These are phyloP conservation scores for Hylaeus anthracinus DNA, from an alignment of 1,140 invertebrate genomes.

Conservation along the genomic window DNA sequence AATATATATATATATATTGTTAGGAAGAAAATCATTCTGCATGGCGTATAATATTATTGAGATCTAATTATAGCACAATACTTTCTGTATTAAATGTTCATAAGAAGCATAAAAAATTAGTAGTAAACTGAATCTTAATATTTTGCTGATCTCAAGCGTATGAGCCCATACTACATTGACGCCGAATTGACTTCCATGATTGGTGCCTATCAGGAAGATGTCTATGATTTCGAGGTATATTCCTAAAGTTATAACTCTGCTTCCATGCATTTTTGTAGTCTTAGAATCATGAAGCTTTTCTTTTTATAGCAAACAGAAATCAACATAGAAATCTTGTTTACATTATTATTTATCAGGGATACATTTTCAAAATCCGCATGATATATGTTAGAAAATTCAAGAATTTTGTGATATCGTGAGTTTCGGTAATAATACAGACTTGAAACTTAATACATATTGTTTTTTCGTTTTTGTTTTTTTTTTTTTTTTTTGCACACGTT, in stretches of 20 bases:
- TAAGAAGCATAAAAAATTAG: conserved; percentile 10
- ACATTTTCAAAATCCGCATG: neutral
- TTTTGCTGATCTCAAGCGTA: conserved; percentile 82
- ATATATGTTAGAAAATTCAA: neutral
- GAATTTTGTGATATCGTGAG: neutral
- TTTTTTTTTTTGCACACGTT: too few relatives aligned
- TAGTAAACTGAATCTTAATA: conserved; percentile 62
- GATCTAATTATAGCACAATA: neutral
- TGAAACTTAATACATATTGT: neutral
- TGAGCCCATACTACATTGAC: conserved; percentile 87
- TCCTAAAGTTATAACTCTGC: conserved; percentile 66
- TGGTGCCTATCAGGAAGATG: conserved; percentile 83
- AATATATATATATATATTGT: neutral
- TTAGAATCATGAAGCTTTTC: conserved; percentile 67
- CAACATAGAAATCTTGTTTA: conserved; percentile 27
- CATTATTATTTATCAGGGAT: neutral
- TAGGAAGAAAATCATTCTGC: neutral
- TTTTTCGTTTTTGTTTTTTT: neutral
- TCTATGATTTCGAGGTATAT: conserved; percentile 84
- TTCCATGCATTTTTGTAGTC: conserved; percentile 79
- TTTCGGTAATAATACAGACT: neutral
- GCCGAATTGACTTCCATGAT: conserved; percentile 87
- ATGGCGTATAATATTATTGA: conserved; percentile 25
- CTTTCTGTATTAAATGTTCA: conserved; percentile 1
- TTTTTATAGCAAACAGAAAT: conserved; percentile 17